Evolutionary conservation across 2,888 invertebrate genomes (phyloP), one percentile per base, ranked within the genome.

Genomic region (Cosmopolites sordidus): DNA sequence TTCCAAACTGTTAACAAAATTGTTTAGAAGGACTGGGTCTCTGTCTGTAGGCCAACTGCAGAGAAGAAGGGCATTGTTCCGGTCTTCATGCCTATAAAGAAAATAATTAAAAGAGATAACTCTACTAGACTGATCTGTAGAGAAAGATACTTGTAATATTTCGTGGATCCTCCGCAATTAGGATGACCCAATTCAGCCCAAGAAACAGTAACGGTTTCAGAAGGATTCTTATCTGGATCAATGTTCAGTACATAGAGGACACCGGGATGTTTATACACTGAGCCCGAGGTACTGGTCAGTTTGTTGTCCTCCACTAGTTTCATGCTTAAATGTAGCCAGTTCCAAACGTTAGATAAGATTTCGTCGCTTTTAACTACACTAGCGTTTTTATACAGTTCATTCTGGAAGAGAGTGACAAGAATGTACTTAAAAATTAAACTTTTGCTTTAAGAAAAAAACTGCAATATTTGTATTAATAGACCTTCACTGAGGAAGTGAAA

Each of bases 41-140:
- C 84, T 84, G 62, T 92, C 89, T 72, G 86, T 86, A 57, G 84
- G 83, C 95, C 95, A 96, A 15, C 92, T 92, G 76, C 95, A 95
- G 58, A 95, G 76, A 69, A 86, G 85, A 57, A 95, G 76, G 1
- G 91, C 91, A 69, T 85, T 83, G 61, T 86, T 86, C 58, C 93
- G 82, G 69, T 88, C 87, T 44, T 82, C 81, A 60, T 86, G 85
- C 65, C 87, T 85, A 65, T 52, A 64, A 60, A 41, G n/a, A n/a
- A n/a, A n/a, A n/a, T n/a, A n/a, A n/a, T n/a, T n/a, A n/a, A n/a
- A n/a, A n/a, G n/a, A n/a, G n/a, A n/a, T n/a, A n/a, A n/a, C n/a
- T n/a, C n/a, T n/a, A n/a, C n/a, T n/a, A n/a, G n/a, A n/a, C n/a
- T n/a, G n/a, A n/a, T n/a, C n/a, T n/a, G n/a, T n/a, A n/a, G n/a